These are phyloP conservation scores for Sarcophaga bullata DNA, from an alignment of 1,140 invertebrate species.

Conservation along the genomic window DNA sequence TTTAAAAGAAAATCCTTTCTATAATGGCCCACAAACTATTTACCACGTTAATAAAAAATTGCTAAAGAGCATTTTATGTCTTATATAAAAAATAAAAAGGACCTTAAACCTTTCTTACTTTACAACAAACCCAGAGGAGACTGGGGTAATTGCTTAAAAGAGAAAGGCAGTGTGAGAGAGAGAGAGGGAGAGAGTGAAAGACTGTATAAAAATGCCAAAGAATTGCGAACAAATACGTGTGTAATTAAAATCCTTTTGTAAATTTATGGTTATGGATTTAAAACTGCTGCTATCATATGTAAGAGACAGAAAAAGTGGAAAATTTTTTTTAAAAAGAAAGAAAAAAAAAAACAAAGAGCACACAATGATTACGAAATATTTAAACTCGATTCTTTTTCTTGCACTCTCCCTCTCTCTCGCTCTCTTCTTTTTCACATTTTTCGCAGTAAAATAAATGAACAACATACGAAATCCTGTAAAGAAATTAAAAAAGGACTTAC, in stretches of 20 bases:
- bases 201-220: constrained; percentile 33
- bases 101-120: no score
- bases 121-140: no score
- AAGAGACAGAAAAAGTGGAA: neutral
- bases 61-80: neutral
- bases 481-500: no score
- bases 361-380: neutral
- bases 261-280: constrained; percentile 45
- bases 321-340: neutral
- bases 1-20: no score
- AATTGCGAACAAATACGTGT: constrained; percentile 39
- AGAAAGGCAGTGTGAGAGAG: neutral
- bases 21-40: neutral
- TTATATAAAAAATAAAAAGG: no score
- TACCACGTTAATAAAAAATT: neutral
- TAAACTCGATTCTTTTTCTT: neutral
- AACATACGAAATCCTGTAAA: no score
- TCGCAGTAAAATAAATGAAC: no score
- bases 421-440: no score
- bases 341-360: neutral
- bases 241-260: constrained; percentile 47
- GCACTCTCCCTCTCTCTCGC: no score
- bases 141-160: no score
- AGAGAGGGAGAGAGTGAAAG: no score
- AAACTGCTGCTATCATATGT: neutral